Conservation (phyloP, 2,113 vertebrate genomes). For the Micronycteris hirsuta region DNA sequence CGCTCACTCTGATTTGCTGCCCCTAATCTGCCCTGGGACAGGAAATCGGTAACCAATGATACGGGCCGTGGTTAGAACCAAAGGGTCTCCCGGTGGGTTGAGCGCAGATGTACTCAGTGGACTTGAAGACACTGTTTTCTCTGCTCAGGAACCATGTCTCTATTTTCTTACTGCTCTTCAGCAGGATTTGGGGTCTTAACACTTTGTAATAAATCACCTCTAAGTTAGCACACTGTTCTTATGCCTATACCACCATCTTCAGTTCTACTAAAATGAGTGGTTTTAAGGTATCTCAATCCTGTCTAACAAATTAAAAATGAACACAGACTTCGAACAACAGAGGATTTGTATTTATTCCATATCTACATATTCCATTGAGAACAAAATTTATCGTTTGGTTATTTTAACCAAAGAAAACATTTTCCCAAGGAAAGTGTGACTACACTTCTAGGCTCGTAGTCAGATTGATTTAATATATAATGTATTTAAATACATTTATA, state of each 20-base stretch:
- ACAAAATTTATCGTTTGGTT: background rate
- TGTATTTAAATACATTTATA: background rate
- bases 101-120: background rate
- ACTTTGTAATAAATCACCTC: background rate
- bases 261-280: no score
- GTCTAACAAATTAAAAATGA: background rate
- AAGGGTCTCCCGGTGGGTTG: background rate
- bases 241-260: no score
- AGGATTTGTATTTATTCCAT: background rate
- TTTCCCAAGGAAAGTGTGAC: background rate
- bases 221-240: background rate
- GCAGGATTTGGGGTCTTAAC: background rate
- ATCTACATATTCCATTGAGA: background rate
- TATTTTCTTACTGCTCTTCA: background rate
- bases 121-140: background rate
- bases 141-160: background rate
- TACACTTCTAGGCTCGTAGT: background rate
- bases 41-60: background rate
- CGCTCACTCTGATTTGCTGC: background rate
- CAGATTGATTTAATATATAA: background rate
- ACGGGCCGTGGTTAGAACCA: background rate
- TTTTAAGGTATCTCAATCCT: background rate
- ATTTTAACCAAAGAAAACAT: background rate
- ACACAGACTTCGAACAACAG: background rate
- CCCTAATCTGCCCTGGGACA: background rate